Evolutionary conservation across 2,888 invertebrate genomes (phyloP), one percentile per base, ranked within the genome.

Genomic region (Synanthedon tipuliformis): DNA sequence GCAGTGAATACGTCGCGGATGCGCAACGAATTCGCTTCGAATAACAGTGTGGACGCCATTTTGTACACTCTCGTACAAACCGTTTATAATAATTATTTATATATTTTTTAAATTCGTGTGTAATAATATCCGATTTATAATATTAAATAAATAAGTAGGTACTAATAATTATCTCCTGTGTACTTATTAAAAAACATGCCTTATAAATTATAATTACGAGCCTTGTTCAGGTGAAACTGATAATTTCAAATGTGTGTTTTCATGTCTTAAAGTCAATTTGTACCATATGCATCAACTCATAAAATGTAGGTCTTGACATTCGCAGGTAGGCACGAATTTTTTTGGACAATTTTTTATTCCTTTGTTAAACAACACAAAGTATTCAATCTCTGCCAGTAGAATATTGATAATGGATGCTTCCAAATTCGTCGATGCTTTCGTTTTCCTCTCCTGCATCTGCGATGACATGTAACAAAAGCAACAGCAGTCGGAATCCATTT

Each of bases 381-480:
- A 45, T 11, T 45, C n/a, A 1, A 11, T 45, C 45, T 45, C n/a
- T 45, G 4, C 1, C 45, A 45, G 1, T 45, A 11, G 15, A 45
- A n/a, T 11, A 45, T 45, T 13, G 45, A 45, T 45, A 45, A 45
- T 45, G 45, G 11, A 45, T 49, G 27, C 41, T 49, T 50, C 50
- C 50, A 52, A 52, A 52, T 52, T 34, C 52, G 52, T 52, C 50
- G 49, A 34, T 52, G 52, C 13, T 52, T 52, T 40, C 41, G 50
- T 52, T 52, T 52, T 52, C 49, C 2, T 49, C 49, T 52, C 50
- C 52, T 49, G 49, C 48, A 50, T 45, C 52, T 52, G 41, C 50
- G 45, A 50, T 41, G 41, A n/a, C n/a, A n/a, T n/a, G n/a, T 50
- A 40, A 40, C 16, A 50, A 49, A 52, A 40, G 7, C 7, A 50